Percentiles rank a stretch among this genome's conserved stretches.
Conservation (phyloP, 1,140 invertebrate species). For the Zaprionus davidi region DNA sequence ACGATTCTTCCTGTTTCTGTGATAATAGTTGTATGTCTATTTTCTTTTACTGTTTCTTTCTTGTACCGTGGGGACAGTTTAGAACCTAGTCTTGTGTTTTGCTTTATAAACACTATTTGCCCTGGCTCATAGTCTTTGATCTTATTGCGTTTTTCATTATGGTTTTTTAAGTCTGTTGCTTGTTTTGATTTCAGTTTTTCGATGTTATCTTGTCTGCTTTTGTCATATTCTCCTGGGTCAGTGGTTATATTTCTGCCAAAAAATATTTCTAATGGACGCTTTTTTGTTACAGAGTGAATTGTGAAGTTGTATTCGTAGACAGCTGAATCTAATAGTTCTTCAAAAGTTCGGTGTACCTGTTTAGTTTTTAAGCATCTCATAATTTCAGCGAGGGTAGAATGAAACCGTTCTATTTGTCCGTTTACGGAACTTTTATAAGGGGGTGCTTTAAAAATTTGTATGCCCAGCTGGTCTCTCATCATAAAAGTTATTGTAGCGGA, state of each 20-base stretch:
- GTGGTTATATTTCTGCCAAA: conserved; percentile 22
- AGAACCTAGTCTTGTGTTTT: conserved; percentile 31
- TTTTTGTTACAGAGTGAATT: conserved; percentile 40
- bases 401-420: conserved; percentile 40
- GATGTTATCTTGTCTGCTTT: conserved; percentile 19
- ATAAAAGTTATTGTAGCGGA: conserved; percentile 21
- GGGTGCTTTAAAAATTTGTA: conserved; percentile 20
- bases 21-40: conserved; percentile 8
- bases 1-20: too few species aligned
- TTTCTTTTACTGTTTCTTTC: conserved; percentile 30
- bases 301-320: too few species aligned
- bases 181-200: conserved; percentile 29
- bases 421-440: conserved; percentile 24
- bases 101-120: conserved; percentile 19
- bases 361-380: conserved; percentile 25
- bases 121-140: conserved; percentile 18
- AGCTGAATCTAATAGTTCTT: too few species aligned
- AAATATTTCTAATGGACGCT: conserved; percentile 29
- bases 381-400: conserved; percentile 16
- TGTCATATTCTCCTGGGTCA: conserved; percentile 26
- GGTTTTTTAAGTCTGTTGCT: conserved; percentile 13
- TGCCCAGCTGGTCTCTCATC: conserved; percentile 28
- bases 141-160: conserved; percentile 22
- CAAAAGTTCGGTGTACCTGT: neutral
- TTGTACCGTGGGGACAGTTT: conserved; percentile 20